Conservation (phyloP, 2,797 vertebrate genomes). For the Myotis daubentonii region DNA sequence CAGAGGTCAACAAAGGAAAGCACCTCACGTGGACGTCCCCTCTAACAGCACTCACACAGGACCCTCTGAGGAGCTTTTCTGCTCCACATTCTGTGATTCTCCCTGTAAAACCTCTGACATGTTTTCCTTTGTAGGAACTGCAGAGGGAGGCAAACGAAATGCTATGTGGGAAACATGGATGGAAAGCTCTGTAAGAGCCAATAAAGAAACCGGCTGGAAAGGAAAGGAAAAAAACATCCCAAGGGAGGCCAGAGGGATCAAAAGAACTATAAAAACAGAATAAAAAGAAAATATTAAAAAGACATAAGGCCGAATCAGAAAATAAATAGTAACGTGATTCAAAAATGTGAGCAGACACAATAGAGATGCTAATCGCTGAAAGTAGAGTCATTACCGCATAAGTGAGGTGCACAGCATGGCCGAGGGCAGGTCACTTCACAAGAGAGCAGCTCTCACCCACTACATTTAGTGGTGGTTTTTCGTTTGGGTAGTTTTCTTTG, state of each 20-base stretch:
- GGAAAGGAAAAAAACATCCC: constrained; percentile 67
- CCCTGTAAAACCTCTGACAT: constrained; percentile 66
- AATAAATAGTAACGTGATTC: constrained; percentile 63
- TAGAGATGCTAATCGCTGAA: not conserved
- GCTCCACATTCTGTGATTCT: constrained; percentile 46
- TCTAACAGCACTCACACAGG: not conserved
- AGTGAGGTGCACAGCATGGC: rapidly evolving
- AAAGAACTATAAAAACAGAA: constrained; percentile 74
- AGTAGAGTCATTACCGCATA: not conserved
- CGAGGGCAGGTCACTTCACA: too few species aligned
- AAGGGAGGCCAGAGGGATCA: constrained; percentile 70
- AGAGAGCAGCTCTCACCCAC: not conserved
- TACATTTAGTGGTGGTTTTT: not conserved
- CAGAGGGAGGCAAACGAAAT: constrained; percentile 69
- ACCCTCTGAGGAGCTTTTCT: constrained; percentile 52
- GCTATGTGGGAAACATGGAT: constrained; percentile 48
- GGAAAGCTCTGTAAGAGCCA: constrained; percentile 70
- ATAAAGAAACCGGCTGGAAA: constrained; percentile 67
- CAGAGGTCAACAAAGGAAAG: constrained; percentile 44
- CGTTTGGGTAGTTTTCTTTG: not conserved
- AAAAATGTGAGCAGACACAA: constrained; percentile 26
- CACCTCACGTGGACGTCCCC: not conserved
- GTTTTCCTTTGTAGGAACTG: constrained; percentile 69
- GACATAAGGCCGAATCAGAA: constrained; percentile 60
- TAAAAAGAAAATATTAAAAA: constrained; percentile 79